Evolutionary conservation across 2,113 vertebrate species (phyloP), one percentile per base, ranked within the genome.

Genomic region (Melanotaenia duboulayi): DNA sequence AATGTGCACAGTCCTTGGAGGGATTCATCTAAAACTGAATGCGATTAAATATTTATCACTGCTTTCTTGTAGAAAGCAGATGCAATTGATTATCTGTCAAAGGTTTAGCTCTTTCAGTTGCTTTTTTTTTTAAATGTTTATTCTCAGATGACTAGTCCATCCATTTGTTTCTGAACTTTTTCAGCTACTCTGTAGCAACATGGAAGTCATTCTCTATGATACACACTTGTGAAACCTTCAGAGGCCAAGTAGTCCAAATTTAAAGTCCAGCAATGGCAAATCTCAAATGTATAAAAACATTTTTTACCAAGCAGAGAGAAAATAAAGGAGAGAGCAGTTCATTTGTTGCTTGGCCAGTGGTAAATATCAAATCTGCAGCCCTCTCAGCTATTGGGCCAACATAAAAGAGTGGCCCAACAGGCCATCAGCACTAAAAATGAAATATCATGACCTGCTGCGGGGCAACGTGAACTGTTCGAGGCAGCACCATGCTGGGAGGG

Each of bases 351-450:
- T 83, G 83, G 83, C 80, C 84, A 72, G 76, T 59, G 84, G 76
- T 90, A 87, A 92, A 91, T 90, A 89, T 88, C 85, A 89, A 65
- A 49, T 84, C 73, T 3, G 7, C 60, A 40, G 56, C 81, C 72
- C 55, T 50, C 22, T 83, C 40, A 64, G 76, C 82, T 58, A 55
- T 73, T 76, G 80, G 85, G 67, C 42, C 62, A 40, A 80, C 76
- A 86, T 80, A 65, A 89, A 87, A 90, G 79, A 83, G 74, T 42
- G 32, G 66, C 85, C 62, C 79, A 64, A 83, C 66, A 62, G 82
- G 90, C 66, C 64, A 66, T 65, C 77, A 69, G 78, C 74, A 80
- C 75, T 55, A 57, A 81, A 84, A 82, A 86, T 80, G 76, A 89
- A 92, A 87, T 81, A 85, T 82, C 76, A 87, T 60, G 58, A 72